These are phyloP conservation scores for Tapirus terrestris DNA, from an alignment of 2,113 vertebrate genomes.

Conservation along the genomic window DNA sequence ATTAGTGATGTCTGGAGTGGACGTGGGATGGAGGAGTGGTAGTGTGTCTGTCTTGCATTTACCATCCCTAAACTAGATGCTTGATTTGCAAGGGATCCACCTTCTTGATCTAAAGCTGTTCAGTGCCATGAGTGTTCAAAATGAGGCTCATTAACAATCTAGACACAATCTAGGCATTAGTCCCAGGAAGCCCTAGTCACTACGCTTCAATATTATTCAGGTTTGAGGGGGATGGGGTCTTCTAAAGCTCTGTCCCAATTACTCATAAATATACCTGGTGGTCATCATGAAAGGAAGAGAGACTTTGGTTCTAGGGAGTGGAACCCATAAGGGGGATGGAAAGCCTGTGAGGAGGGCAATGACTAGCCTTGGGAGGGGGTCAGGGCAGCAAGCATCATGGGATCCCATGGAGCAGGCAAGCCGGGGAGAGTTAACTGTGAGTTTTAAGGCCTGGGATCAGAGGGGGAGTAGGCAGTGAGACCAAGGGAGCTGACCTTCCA, in stretches of 20 bases:
- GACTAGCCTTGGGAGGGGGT: background rate
- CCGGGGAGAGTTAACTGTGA: background rate
- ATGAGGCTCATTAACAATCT: background rate
- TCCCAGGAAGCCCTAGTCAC: background rate
- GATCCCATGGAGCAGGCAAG: background rate
- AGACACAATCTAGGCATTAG: background rate
- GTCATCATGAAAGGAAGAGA: background rate
- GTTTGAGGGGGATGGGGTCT: background rate
- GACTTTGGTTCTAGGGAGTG: background rate
- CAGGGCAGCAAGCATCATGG: background rate
- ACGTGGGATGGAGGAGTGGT: accelerated
- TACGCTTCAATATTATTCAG: background rate
- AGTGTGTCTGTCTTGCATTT: background rate
- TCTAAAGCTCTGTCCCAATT: background rate
- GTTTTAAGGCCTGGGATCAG: background rate
- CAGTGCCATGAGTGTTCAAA: background rate
- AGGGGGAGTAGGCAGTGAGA: background rate
- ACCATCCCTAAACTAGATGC: background rate
- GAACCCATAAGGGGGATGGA: background rate
- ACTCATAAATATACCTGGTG: background rate
- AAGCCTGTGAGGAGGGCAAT: background rate
- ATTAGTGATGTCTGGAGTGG: background rate
- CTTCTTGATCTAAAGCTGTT: conserved; percentile 26
- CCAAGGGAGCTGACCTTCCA: background rate
- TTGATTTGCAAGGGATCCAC: background rate